Base-by-base conservation (phyloP, 2,797 vertebrate species). In the Cynopterus sphinx region DNA sequence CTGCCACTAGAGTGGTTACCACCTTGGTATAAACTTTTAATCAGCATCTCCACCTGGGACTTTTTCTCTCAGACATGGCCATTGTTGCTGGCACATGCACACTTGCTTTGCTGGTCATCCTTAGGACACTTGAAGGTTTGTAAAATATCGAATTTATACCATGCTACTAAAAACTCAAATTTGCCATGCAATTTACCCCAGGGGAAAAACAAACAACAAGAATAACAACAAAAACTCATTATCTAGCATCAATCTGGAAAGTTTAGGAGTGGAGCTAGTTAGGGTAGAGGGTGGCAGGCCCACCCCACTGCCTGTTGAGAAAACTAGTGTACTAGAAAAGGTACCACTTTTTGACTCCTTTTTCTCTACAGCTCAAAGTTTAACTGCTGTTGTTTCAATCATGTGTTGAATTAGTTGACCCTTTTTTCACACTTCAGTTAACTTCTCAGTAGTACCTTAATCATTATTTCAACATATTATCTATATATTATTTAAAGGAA, bases 241-340 rank as follows among this genome's bases (percentile, higher is more conserved):
- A 36, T 86, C 41, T 83, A 28, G 68, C 13, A 67, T 68, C 26
- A 77, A 43, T 17, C 17, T 31, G 59, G 70, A 39, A 55, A 39
- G 11, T 3, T 84, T 68, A 84, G 12, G 49, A 39, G 9, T 10
- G 7, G 17, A 90, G 9, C 12, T 79, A 28, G 6, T 31, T 79
- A 15, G 12, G 19, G 13, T 39, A 74, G 17, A 2, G 11, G 2
- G 55, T 39, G 4, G 1, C 0, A 36, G 36, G 8, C 24, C 6
- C 24, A 92, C 53, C 9, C 2, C 10, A 24, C 39, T 21, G 3
- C 12, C 3, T 57, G 39, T 31, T 33, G 49, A 26, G 5, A 63
- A 85, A 43, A 53, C 16, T 57, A n/a, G 19, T 67, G n/a, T 26
- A 57, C 73, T 90, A 9, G 10, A 61, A 83, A 36, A 63, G n/a